Evolutionary conservation across 2,888 invertebrate genomes (phyloP).

Genomic region (Noctua fimbriata): DNA sequence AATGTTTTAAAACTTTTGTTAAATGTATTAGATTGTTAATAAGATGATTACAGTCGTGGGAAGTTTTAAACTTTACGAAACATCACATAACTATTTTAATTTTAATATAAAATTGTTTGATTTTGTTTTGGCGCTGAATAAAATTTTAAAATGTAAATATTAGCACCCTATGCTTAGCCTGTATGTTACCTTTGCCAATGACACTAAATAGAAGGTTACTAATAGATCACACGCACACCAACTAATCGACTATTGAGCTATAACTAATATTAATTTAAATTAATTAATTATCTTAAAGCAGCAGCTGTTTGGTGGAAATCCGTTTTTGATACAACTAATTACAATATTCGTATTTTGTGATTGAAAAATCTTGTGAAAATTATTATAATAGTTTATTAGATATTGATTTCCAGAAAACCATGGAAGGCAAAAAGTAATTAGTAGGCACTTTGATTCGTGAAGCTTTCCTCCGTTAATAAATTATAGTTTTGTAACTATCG

Average conservation of each 20-base stretch:
- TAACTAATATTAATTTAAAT: constrained; percentile 60
- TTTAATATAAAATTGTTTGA: constrained; percentile 1
- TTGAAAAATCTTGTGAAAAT: constrained; percentile 8
- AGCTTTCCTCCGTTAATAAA: not conserved
- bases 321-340: constrained; percentile 28
- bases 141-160: constrained; percentile 44
- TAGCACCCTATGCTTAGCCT: constrained; percentile 62
- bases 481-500: not conserved
- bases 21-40: not conserved
- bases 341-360: not conserved
- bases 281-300: constrained; percentile 31
- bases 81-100: constrained; percentile 1
- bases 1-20: constrained; percentile 1
- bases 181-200: constrained; percentile 55
- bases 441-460: not conserved
- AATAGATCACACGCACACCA: constrained; percentile 64
- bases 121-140: constrained; percentile 38
- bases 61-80: constrained; percentile 13
- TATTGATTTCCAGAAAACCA: not conserved
- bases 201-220: constrained; percentile 57
- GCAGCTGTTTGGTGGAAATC: constrained; percentile 54
- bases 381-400: not conserved
- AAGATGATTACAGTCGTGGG: not conserved
- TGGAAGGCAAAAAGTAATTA: not conserved
- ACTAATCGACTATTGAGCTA: constrained; percentile 62